phyloP scores from a whole-genome alignment of 2,888 invertebrate species.

The Machimus rusticus region DNA sequence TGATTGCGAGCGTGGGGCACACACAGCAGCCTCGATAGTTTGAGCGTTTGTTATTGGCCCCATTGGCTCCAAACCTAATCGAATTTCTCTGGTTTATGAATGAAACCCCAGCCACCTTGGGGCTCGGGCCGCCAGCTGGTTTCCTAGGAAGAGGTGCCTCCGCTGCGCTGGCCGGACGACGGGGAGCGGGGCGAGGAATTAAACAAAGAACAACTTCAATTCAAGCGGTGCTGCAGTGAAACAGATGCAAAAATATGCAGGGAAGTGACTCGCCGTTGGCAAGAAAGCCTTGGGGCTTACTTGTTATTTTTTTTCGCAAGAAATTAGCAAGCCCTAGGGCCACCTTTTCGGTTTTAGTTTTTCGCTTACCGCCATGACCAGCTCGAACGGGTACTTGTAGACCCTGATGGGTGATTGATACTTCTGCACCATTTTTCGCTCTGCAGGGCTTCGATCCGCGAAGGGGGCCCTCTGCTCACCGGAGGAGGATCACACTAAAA shows the following conservation, averaged over 20 bases:
- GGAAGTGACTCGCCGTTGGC: neutral
- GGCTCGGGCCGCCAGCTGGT: neutral
- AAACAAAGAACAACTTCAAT: neutral
- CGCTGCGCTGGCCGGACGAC: neutral
- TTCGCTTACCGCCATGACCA: slow-evolving; percentile 89
- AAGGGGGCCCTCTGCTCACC: neutral
- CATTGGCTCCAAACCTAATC: neutral
- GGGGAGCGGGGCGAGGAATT: neutral
- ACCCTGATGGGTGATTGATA: slow-evolving; percentile 94
- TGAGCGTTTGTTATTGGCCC: neutral
- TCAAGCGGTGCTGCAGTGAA: neutral
- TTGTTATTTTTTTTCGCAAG: neutral
- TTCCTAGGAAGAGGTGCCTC: neutral
- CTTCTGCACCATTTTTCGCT: slow-evolving; percentile 86
- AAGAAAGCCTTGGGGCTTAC: neutral
- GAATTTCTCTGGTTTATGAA: neutral
- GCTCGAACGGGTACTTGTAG: slow-evolving; percentile 93
- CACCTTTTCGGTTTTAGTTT: neutral
- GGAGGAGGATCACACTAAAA: neutral
- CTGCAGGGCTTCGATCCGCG: neutral
- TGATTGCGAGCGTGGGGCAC: neutral
- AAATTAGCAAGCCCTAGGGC: neutral
- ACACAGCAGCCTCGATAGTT: neutral
- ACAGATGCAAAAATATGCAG: slow-evolving; percentile 2
- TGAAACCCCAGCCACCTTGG: neutral